These are phyloP conservation scores for Notolabrus celidotus DNA, from an alignment of 2,797 vertebrate genomes.

Conservation along the genomic window DNA sequence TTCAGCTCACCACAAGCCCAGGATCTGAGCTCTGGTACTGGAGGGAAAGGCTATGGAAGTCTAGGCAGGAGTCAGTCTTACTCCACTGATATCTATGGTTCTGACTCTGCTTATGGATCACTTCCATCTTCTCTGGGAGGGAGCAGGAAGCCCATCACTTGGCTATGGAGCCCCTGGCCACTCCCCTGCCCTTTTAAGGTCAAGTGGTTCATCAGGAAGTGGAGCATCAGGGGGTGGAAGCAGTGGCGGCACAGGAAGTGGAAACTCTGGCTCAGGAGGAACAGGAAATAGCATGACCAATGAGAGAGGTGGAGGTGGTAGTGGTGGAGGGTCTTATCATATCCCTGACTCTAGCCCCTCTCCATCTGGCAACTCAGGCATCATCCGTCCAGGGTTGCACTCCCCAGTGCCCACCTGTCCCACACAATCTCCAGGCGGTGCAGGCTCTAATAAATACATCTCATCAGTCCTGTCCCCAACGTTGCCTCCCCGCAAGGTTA, in stretches of 20 bases:
- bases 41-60: conserved; percentile 84
- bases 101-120: conserved; percentile 86
- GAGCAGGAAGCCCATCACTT: conserved; percentile 92
- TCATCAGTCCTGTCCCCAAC: conserved; percentile 93
- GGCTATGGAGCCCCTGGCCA: conserved; percentile 92
- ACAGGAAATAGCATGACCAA: conserved; percentile 77
- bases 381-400: conserved; percentile 91
- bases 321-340: conserved; percentile 84
- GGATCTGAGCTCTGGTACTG: conserved; percentile 87
- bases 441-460: conserved; percentile 90
- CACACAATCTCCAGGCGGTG: conserved; percentile 83
- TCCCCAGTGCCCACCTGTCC: conserved; percentile 90
- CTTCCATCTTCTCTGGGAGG: conserved; percentile 86
- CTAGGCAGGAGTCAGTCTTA: conserved; percentile 84
- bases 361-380: conserved; percentile 88
- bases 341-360: conserved; percentile 92
- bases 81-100: conserved; percentile 84
- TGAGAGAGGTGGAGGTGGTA: conserved; percentile 79
- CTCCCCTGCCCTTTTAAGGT: conserved; percentile 92
- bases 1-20: conserved; percentile 93
- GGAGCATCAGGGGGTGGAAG: conserved; percentile 84
- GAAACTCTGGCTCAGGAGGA: conserved; percentile 79
- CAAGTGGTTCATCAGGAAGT: conserved; percentile 85
- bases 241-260: conserved; percentile 78
- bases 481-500: conserved; percentile 90